phyloP scores from a whole-genome alignment of 1,140 invertebrate genomes.

The Homalodisca vitripennis region DNA sequence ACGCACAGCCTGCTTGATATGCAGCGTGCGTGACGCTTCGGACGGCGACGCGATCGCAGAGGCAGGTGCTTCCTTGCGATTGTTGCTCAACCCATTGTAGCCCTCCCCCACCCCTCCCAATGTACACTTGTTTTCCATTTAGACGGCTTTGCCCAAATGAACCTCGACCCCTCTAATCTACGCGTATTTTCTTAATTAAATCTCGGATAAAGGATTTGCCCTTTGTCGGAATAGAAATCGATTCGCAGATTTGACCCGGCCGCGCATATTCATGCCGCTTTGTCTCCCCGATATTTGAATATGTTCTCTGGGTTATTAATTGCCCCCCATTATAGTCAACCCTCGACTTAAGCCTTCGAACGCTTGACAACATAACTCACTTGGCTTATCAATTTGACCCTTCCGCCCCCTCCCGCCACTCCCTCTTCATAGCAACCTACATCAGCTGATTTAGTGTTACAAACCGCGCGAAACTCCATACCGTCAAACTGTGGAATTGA shows the following conservation, averaged over 20 bases:
- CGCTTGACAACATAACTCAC: conserved; percentile 1
- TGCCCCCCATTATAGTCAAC: not conserved
- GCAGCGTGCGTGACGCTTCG: conserved; percentile 13
- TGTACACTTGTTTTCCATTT: conserved; percentile 24
- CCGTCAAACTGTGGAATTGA: too few relatives aligned
- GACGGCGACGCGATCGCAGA: not conserved
- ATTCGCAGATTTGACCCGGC: not conserved
- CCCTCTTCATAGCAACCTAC: too few relatives aligned
- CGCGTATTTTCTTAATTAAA: conserved; percentile 18
- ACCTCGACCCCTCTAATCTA: conserved; percentile 12
- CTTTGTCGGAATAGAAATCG: not conserved
- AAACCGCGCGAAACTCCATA: too few relatives aligned
- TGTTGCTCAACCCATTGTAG: too few relatives aligned
- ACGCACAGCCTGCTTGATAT: conserved; percentile 17
- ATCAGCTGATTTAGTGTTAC: too few relatives aligned
- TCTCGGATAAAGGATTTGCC: conserved; percentile 16
- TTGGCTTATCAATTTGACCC: conserved; percentile 4
- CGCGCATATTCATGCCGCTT: not conserved
- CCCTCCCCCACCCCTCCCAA: not conserved
- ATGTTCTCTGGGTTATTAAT: conserved; percentile 3
- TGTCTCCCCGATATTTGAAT: conserved; percentile 7
- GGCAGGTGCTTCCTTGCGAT: conserved; percentile 27
- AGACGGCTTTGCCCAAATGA: not conserved
- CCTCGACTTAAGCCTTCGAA: not conserved
- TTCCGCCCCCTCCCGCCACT: too few relatives aligned